Conservation (phyloP, 2,888 invertebrate species). For the Drosophila yooni region DNA sequence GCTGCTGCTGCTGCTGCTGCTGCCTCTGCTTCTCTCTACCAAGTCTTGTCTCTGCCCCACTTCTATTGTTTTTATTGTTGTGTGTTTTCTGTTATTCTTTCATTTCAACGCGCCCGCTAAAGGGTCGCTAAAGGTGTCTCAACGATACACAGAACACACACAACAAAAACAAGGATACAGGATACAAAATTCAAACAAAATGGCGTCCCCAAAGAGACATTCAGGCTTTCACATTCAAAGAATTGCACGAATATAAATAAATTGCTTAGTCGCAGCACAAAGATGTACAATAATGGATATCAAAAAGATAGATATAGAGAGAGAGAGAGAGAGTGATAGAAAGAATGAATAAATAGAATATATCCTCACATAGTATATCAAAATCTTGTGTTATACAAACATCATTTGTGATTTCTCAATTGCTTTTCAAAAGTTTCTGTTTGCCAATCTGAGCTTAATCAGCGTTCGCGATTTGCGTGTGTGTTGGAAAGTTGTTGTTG, state of each 20-base stretch:
- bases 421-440: slow-evolving; percentile 4
- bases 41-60: slow-evolving; percentile 8
- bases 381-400: not conserved
- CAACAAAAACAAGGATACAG: slow-evolving; percentile 5
- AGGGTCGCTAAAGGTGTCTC: slow-evolving; percentile 63
- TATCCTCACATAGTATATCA: not conserved
- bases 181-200: slow-evolving; percentile 26
- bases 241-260: not conserved
- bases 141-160: slow-evolving; percentile 36
- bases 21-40: not conserved
- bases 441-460: not conserved
- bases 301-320: not conserved
- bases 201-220: slow-evolving; percentile 27
- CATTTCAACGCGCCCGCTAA: slow-evolving; percentile 77
- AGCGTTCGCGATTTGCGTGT: slow-evolving; percentile 1
- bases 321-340: not conserved
- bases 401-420: not conserved
- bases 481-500: slow-evolving; percentile 33
- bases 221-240: slow-evolving; percentile 1
- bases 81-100: slow-evolving; percentile 69
- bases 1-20: slow-evolving; percentile 4
- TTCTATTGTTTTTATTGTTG: slow-evolving; percentile 34
- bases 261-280: not conserved
- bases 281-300: not conserved
- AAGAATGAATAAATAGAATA: not conserved